Evolutionary conservation across 2,888 invertebrate species (phyloP).

Genomic region (Agrotis exclamationis): DNA sequence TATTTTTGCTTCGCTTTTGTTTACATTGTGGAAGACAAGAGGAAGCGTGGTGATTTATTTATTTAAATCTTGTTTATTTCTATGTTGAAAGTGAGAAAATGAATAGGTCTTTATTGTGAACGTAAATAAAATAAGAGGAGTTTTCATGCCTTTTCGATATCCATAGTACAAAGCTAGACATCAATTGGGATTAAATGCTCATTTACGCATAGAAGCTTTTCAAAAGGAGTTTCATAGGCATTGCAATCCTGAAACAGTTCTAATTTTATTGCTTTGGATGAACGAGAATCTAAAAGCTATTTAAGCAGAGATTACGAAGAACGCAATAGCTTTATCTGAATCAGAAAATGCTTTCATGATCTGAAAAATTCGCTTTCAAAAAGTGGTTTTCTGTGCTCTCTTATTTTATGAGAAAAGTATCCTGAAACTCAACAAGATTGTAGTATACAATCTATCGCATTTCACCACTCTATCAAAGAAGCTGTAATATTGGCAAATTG

Average conservation of each 20-base stretch:
- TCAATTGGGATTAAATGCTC: background rate
- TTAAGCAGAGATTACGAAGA: background rate
- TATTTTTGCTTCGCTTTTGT: conserved; percentile 5
- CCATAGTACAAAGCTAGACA: background rate
- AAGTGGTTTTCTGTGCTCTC: background rate
- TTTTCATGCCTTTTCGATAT: background rate
- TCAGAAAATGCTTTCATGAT: background rate
- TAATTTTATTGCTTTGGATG: background rate
- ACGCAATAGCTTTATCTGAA: background rate
- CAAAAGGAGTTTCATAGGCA: too few relatives aligned
- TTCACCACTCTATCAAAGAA: conserved; percentile 26
- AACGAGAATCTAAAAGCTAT: background rate
- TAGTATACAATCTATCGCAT: conserved; percentile 24
- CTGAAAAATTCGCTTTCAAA: background rate
- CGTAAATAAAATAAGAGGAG: background rate
- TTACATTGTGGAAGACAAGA: background rate
- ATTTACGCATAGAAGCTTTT: background rate
- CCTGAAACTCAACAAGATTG: background rate
- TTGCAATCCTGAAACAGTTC: background rate
- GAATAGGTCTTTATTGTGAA: background rate
- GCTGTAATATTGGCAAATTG: conserved; percentile 47
- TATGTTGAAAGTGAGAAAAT: background rate
- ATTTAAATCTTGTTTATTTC: background rate
- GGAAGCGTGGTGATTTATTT: background rate
- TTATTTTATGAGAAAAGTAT: conserved; percentile 6